Evolutionary conservation across 2,888 invertebrate species (phyloP), one percentile per base, ranked within the genome.

Genomic region (Mesoligia furuncula): DNA sequence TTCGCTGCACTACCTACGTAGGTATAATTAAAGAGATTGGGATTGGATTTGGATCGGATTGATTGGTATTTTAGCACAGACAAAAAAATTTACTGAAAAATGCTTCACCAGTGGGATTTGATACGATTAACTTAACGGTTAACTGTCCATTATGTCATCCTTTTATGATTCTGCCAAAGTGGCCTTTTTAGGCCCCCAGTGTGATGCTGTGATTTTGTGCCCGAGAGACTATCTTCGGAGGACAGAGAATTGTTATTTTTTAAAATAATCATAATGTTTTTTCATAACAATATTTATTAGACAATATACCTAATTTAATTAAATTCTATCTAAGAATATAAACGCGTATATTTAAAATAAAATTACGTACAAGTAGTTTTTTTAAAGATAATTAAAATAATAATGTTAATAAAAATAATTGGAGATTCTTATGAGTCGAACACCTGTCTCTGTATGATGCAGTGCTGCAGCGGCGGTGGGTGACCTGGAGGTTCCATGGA

Each of bases 401-500:
- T 51, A 68, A 51, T 11, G 36, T 7, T 68, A 36, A 48, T 66
- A 6, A 27, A 24, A 48, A 36, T 68, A 70, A 36, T n/a, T 71
- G 39, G 4, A 36, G 17, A 36, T 39, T 42, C 54, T 73, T 73
- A 73, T 15, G 1, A 17, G 15, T 75, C n/a, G 11, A 36, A 59
- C 17, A 69, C 64, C 31, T 68, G 64, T 45, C 59, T 61, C n/a
- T 87, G 85, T 24, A 87, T 36, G 13, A 74, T 15, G 61, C 73
- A 75, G 48, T 81, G 78, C 2, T 76, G 67, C 3, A 87, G 71
- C 11, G 59, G 3, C 9, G 87, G 87, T 0, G 87, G 24, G 24
- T 84, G 85, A 27, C 76, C 71, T n/a, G 87, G 87, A 4, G 79
- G 75, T 0, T 83, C 79, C 79, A 82, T 78, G n/a, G 85, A 85